A percentile compares a stretch with the other conserved stretches of the same genome.
Evolutionary conservation across 53 echinoderm and acorn worm species (phyloP).

Genomic region (Antedon mediterranea): DNA sequence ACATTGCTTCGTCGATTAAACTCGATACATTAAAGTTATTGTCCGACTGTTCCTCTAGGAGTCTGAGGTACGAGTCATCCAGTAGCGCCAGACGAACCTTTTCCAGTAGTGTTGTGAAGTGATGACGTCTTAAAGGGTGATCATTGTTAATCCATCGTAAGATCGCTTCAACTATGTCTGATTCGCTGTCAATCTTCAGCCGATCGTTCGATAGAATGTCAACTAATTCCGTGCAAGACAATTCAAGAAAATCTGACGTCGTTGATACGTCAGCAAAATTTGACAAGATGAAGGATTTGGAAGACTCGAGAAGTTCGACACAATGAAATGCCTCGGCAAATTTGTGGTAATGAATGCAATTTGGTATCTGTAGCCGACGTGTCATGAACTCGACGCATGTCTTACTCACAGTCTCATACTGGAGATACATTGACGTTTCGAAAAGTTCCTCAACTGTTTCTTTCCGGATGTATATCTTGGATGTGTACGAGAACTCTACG

Average conservation of each 20-base stretch:
- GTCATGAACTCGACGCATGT: slow-evolving; percentile 32
- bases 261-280: slow-evolving; percentile 33
- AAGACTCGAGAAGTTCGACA: slow-evolving; percentile 15
- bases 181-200: slow-evolving; percentile 19
- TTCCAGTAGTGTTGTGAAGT: slow-evolving; percentile 21
- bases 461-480: slow-evolving; percentile 24
- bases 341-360: slow-evolving; percentile 36
- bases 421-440: slow-evolving; percentile 37
- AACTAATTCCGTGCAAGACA: slow-evolving; percentile 17
- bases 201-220: slow-evolving; percentile 27
- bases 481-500: slow-evolving; percentile 39
- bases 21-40: slow-evolving; percentile 14
- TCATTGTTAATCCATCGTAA: slow-evolving; percentile 33
- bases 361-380: slow-evolving; percentile 18
- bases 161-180: slow-evolving; percentile 30
- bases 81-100: slow-evolving; percentile 45
- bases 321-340: slow-evolving; percentile 36
- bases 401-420: slow-evolving; percentile 25
- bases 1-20: slow-evolving; percentile 40
- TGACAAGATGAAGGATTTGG: slow-evolving; percentile 25
- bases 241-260: slow-evolving; percentile 21
- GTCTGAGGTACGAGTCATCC: slow-evolving; percentile 18
- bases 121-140: slow-evolving; percentile 9
- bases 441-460: slow-evolving; percentile 38
- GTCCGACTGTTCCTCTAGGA: slow-evolving; percentile 9